Evolutionary conservation across 2,797 vertebrate genomes (phyloP), one percentile per base, ranked within the genome.

Genomic region (Perdix hodgsoniae): DNA sequence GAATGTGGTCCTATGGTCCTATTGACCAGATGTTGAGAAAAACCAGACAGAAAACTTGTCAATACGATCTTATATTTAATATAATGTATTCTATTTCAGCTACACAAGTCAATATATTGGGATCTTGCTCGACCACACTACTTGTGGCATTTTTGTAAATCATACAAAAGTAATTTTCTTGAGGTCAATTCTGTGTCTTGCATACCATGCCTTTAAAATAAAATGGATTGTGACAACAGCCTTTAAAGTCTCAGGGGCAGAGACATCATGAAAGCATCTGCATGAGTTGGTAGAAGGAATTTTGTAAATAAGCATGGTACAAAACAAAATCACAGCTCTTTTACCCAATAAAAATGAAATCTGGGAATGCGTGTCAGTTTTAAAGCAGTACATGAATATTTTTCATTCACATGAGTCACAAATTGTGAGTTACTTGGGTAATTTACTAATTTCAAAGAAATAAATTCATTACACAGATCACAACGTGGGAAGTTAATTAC

Each of bases 111-210:
- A 72, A 72, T 54, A 42, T 33, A 93, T 96, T 96, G 97, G 89
- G 93, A 95, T 90, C 94, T 81, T 95, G 88, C 86, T 92, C 82
- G 91, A 91, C 78, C 92, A 96, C 88, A 69, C 14, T 75, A 87
- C 61, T 91, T 85, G 91, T 64, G 93, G 78, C 59, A 84, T 92
- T 85, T 93, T n/a, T 84, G 39, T 88, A 63, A 84, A 84, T 59
- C 40, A 47, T 29, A 33, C 56, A 57, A 61, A 52, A 70, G 63
- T 39, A 66, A 60, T n/a, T 50, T 83, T 40, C 54, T 27, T 29
- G n/a, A 74, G 79, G 63, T 44, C 31, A 80, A 81, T 85, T 71
- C 50, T 54, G 50, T 71, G 59, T 67, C 50, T 76, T 71, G 27
- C 31, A 45, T 59, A 22, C 45, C 39, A 33, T 39, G 14, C n/a